Percentiles rank a stretch among this genome's conserved stretches.
phyloP scores from a whole-genome alignment of 2,113 vertebrate species.

The Carassius gibelio region DNA sequence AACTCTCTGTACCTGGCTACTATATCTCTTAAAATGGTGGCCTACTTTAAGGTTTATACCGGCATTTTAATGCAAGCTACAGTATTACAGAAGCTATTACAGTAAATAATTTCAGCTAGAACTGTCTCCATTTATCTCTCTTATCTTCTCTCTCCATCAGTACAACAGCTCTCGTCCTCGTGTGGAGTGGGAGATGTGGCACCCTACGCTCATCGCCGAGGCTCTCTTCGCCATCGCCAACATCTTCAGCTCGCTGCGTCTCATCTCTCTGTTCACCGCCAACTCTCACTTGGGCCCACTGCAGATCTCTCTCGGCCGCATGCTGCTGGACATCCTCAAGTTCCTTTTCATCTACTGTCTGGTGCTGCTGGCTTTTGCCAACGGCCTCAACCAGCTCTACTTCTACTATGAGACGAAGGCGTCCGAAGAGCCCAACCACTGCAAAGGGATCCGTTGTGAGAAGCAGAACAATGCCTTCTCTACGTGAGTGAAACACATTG shows the following conservation, averaged over 20 bases:
- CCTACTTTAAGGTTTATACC: conserved; percentile 83
- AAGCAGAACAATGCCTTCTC: conserved; percentile 75
- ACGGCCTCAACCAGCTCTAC: conserved; percentile 89
- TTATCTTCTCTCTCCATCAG: conserved; percentile 36
- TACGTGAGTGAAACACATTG: conserved; percentile 65
- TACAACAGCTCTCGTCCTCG: conserved; percentile 65
- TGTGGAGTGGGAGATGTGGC: conserved; percentile 89
- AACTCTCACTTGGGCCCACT: conserved; percentile 90
- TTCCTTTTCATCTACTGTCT: conserved; percentile 92
- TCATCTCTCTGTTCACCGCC: conserved; percentile 90
- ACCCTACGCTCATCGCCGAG: conserved; percentile 87
- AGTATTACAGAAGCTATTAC: background rate
- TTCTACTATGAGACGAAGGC: conserved; percentile 89
- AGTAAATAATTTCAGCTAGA: background rate
- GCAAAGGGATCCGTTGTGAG: conserved; percentile 91
- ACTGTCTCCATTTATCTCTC: background rate
- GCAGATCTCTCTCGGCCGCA: conserved; percentile 88
- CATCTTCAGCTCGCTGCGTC: conserved; percentile 87
- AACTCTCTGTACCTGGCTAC: conserved; percentile 90
- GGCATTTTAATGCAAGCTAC: background rate
- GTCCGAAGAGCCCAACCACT: conserved; percentile 86
- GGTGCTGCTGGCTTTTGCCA: conserved; percentile 86
- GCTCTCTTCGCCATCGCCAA: conserved; percentile 88
- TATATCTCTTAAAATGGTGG: conserved; percentile 89
- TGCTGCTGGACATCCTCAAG: conserved; percentile 89